phyloP scores from a whole-genome alignment of 2,797 vertebrate species.

The Anabas testudineus region DNA sequence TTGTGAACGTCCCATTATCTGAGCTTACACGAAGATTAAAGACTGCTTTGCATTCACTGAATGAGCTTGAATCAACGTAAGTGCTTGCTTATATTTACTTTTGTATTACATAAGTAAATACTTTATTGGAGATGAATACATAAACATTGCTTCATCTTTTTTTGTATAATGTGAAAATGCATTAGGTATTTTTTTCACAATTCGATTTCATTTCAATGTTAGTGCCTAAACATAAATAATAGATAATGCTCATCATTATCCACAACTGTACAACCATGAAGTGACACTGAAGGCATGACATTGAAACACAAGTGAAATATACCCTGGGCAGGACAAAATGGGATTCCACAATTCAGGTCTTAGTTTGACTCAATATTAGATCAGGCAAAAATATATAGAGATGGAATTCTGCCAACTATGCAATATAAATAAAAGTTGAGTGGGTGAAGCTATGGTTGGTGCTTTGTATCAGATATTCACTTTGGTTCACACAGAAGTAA shows the following conservation, averaged over 20 bases:
- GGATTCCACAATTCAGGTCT: slow-evolving; percentile 43
- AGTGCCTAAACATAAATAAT: not conserved
- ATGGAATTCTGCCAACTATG: slow-evolving; percentile 68
- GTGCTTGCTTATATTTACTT: no score
- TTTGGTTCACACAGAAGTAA: slow-evolving; percentile 71
- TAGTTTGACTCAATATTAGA: slow-evolving; percentile 37
- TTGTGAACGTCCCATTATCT: slow-evolving; percentile 45
- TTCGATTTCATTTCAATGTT: no score
- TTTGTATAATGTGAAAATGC: no score
- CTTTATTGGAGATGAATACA: no score
- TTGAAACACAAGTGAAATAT: slow-evolving; percentile 24
- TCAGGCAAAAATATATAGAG: slow-evolving; percentile 45
- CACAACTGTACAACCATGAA: not conserved
- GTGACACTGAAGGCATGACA: not conserved
- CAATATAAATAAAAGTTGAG: slow-evolving; percentile 78
- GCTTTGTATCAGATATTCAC: slow-evolving; percentile 77
- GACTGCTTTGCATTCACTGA: no score
- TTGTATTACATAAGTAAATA: no score
- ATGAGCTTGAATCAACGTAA: no score
- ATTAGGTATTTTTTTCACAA: no score
- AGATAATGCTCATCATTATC: not conserved
- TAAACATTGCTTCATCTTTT: no score
- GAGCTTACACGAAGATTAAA: no score
- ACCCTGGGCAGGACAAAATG: slow-evolving; percentile 24
- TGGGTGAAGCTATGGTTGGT: slow-evolving; percentile 70